phyloP scores from a whole-genome alignment of 1,140 invertebrate genomes.

The Drosophila suzukii region DNA sequence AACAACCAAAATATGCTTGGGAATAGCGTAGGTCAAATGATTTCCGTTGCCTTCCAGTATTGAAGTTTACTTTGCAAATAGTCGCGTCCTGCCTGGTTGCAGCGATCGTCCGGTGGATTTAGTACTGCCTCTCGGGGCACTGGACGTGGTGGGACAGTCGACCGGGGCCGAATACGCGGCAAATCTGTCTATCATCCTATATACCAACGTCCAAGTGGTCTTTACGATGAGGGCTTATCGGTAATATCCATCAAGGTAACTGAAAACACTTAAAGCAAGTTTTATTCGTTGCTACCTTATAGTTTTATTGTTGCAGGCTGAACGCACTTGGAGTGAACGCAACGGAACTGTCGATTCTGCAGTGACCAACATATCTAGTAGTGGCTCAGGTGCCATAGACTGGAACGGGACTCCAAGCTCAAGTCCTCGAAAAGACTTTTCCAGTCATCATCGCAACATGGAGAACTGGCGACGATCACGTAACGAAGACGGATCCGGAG shows the following conservation, averaged over 20 bases:
- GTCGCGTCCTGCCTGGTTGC: constrained; percentile 86
- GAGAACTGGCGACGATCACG: constrained; percentile 88
- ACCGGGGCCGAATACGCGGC: constrained; percentile 86
- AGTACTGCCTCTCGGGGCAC: constrained; percentile 79
- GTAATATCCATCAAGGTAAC: constrained; percentile 15
- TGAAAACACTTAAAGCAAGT: not conserved
- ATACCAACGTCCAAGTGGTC: constrained; percentile 72
- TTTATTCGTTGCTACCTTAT: not conserved
- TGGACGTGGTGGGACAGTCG: constrained; percentile 86
- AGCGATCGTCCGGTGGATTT: constrained; percentile 85
- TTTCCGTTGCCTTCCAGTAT: too few species aligned
- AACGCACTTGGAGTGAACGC: constrained; percentile 87
- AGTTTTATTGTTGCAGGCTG: constrained; percentile 31
- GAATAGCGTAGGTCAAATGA: constrained; percentile 46
- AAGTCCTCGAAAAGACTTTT: constrained; percentile 88
- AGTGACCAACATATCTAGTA: constrained; percentile 49
- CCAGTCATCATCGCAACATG: constrained; percentile 86
- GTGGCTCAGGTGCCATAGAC: constrained; percentile 77
- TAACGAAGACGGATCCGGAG: constrained; percentile 84
- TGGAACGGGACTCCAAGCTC: constrained; percentile 86
- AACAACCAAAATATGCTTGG: constrained; percentile 38
- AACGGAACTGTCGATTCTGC: constrained; percentile 86
- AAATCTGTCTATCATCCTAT: constrained; percentile 84
- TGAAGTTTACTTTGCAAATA: constrained; percentile 11
- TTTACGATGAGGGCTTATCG: constrained; percentile 70